These are phyloP conservation scores for Amphipoea oculea DNA, from an alignment of 2,888 invertebrate genomes.

Conservation along the genomic window DNA sequence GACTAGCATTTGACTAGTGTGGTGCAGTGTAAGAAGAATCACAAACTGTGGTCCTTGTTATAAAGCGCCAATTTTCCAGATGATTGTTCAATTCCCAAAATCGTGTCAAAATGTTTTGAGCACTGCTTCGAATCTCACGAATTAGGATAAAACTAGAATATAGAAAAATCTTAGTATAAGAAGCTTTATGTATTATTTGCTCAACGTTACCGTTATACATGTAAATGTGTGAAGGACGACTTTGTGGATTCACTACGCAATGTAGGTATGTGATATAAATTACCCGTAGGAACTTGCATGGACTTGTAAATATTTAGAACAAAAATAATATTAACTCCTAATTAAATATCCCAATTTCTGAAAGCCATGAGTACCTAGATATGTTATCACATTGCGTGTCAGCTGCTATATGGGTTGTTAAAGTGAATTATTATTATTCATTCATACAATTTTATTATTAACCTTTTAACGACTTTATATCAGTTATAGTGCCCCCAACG, in stretches of 20 bases:
- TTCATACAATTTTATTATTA: too few relatives aligned
- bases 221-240: neutral
- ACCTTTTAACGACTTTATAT: too few relatives aligned
- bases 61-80: neutral
- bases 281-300: neutral
- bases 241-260: neutral
- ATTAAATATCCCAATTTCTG: neutral
- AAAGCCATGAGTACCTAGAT: neutral
- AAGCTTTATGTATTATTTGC: constrained; percentile 23
- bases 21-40: neutral
- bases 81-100: neutral
- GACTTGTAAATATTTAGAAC: constrained; percentile 22
- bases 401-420: neutral
- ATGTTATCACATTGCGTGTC: neutral
- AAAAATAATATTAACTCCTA: constrained; percentile 1
- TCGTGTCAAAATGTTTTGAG: neutral
- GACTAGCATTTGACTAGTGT: neutral
- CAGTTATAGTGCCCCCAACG: too few relatives aligned
- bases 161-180: neutral
- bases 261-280: neutral
- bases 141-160: constrained; percentile 1
- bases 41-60: neutral
- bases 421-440: too few relatives aligned
- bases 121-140: constrained; percentile 3
- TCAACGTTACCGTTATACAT: constrained; percentile 31